Base-by-base conservation (phyloP, 2,797 vertebrate genomes). In the Coregonus ussuriensis region DNA sequence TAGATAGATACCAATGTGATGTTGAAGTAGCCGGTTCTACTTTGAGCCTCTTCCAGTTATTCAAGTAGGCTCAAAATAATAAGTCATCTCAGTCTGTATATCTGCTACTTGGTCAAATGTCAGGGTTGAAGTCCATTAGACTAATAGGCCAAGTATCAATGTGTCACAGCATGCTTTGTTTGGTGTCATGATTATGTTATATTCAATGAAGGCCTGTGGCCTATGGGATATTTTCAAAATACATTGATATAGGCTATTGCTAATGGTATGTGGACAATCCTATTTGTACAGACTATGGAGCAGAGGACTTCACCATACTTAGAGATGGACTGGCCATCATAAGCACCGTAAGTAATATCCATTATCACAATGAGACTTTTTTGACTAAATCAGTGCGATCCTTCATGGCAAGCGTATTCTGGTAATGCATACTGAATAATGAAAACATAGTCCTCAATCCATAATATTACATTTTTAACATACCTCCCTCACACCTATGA, bases 301-400 rank as follows among this genome's bases (percentile, higher is more conserved):
- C 96, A 33, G 96, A 98, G 85, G 96, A 97, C 83, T 95, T 97
- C 0, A 95, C 96, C 31, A 90, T 97, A 72, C 94, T 97, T 79
- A 93, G 90, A 83, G 94, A 92, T 83, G 96, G 96, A 54, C 88
- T 96, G 86, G 95, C 96, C 88, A 95, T 98, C 87, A 88, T 98
- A 77, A 97, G 95, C 74, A 93, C 90, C 0, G 96, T 97, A 93
- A 93, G 96, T 94, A 21, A 1, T 69, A 21, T n/a, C 14, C 4
- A 62, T 52, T 37, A 4, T 18, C 18, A 18, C 6, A 18, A 59
- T 66, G 52, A 15, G 52, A 53, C 52, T 33, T 33, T 16, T 13
- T 53, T 53, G 9, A 53, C 52, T 53, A 13, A 53, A 53, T 53
- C 51, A 52, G 51, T 52, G 54, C 4, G 16, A 18, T n/a, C 56